Base-by-base conservation (phyloP, 2,888 invertebrate species). In the Spodoptera picta region DNA sequence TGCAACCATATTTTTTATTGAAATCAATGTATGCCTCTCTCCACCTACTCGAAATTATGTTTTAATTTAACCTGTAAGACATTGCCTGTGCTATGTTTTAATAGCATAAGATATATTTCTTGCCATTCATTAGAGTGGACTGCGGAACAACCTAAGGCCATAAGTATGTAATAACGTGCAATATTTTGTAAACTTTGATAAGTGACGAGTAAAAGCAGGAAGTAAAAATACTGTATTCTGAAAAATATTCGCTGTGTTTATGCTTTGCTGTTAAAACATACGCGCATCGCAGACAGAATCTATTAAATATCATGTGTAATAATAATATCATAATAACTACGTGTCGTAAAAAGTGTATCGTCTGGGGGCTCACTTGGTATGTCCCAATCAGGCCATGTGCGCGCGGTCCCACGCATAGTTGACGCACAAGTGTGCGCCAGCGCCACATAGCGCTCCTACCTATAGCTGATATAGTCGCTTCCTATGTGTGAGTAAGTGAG, bases 361-460 rank as follows among this genome's bases (percentile, higher is more conserved):
- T 93, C 93, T 92, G 91, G 92, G 92, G 92, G 90, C 91, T 92
- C 90, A 89, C 87, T 90, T 86, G 90, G 90, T 91, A 90, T 92
- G 92, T 91, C 92, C 93, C 93, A 91, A 92, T 91, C 90, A 90
- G 90, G 93, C 93, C 94, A 93, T 94, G 93, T 93, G 93, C 92
- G 90, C 90, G 86, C 93, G 92, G 90, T 94, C 94, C 94, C 94
- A 94, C 94, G 94, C 94, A 90, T 88, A 90, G 94, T 81, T 79
- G 84, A 82, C 90, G 87, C 88, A 84, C 90, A 87, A 91, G 93
- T 93, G 94, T 94, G 93, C 92, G 92, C 92, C 87, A 87, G 92
- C 92, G 93, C 92, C 89, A 87, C 90, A 87, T 86, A 85, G 81
- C 85, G 83, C 85, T 86, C 81, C 87, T 86, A 89, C 87, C 87